phyloP scores from a whole-genome alignment of 2,797 vertebrate species.

The Ispidina picta region DNA sequence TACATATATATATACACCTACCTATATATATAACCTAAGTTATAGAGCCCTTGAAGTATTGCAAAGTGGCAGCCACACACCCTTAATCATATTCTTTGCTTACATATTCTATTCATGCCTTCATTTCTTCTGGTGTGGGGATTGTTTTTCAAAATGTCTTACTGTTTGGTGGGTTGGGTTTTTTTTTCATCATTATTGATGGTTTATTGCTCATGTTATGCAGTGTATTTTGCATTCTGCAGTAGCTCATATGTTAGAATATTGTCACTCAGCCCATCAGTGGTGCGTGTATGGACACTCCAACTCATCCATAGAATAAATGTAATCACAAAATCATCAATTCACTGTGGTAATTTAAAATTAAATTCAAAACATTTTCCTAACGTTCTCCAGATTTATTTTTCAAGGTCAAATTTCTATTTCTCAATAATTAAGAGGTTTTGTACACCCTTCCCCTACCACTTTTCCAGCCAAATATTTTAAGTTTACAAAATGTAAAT shows the following conservation, averaged over 20 bases:
- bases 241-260: background rate
- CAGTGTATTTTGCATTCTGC: background rate
- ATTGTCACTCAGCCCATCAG: background rate
- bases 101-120: background rate
- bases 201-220: background rate
- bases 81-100: background rate
- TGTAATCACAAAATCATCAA: background rate
- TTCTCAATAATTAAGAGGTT: background rate
- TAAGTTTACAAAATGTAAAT: slow-evolving; percentile 24
- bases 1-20: too few species aligned
- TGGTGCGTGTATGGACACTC: background rate
- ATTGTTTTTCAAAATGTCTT: background rate
- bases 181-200: background rate
- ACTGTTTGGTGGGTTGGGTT: background rate
- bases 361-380: background rate
- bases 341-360: background rate
- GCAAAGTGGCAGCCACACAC: background rate
- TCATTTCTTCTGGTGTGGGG: background rate
- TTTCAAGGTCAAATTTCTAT: background rate
- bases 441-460: background rate
- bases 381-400: background rate
- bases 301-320: background rate
- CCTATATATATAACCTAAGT: too few species aligned
- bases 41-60: background rate
- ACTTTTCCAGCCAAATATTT: background rate